Base-by-base conservation (phyloP, 2,888 invertebrate genomes). In the Erpobdella octoculata region DNA sequence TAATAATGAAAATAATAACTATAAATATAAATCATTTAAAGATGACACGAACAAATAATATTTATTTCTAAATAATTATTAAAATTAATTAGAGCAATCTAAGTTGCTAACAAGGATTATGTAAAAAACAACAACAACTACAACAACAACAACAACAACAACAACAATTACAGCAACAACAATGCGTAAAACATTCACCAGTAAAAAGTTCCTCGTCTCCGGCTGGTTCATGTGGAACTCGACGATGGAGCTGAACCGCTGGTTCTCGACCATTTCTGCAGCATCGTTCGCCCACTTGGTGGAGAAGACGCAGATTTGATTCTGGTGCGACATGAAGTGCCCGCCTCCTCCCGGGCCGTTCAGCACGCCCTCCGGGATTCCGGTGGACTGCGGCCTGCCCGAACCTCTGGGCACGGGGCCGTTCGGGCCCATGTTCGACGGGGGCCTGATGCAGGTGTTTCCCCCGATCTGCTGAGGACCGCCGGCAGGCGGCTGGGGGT, bases 241-340 rank as follows among this genome's bases (percentile, higher is more conserved):
- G 78, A 95, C 92, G 78, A 96, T 94, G 69, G 92, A 91, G 79
- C 91, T 89, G 83, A 89, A 93, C 79, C 92, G 91, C 1, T 93
- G 92, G 74, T 90, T 89, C 74, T 92, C 85, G 18, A 95, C 94
- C 18, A 91, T 89, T 79, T 96, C 94, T 0, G 95, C 95, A 5
- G 93, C 94, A 81, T 92, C 90, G 84, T 96, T 96, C 3, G 95
- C 96, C 84, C 94, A 85, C 79, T 89, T 86, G 9, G 96, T 95
- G 31, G 93, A 92, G 86, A 96, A 96, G 78, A 96, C 95, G 87
- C 94, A 96, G 83, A 96, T 93, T 84, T 95, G 94, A 85, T 92
- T 94, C 85, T 95, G 94, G 85, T 96, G 76, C 61, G 75, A 75
- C 74, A 76, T 74, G 71, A 76, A 76, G 68, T 76, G 76, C 18